Evolutionary conservation across 2,113 vertebrate species (phyloP), one percentile per base, ranked within the genome.

Genomic region (Entosphenus tridentatus): DNA sequence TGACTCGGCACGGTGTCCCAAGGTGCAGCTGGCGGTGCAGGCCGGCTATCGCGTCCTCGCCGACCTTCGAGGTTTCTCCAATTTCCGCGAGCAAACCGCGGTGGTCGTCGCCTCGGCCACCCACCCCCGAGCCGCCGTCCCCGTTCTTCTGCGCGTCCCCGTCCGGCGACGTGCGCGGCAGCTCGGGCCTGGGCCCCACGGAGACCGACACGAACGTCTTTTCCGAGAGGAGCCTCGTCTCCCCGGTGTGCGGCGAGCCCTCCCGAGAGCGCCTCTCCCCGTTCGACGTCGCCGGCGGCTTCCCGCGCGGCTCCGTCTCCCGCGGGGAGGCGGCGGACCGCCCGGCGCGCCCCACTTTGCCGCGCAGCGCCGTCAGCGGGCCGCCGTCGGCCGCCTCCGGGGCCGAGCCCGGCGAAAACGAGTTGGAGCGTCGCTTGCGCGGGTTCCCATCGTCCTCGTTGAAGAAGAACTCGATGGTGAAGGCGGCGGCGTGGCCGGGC

Each of bases 191-290:
- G 55, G 12, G 18, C 4, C 56, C 10, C 70, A 70, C 10, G 7
- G 54, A n/a, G 57, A 11, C 12, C 3, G 55, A 57, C 57, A 70
- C 59, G 5, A 39, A 39, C 39, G 39, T 39, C 39, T 39, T 39
- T 39, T 39, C 39, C 5, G 74, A 71, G 16, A 8, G 75, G 69
- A 69, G 77, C 79, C 13, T 82, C 81, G 70, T 74, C 77, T 68
- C 79, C 78, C 71, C 78, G 87, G 79, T 71, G 85, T 76, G 78
- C 56, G 69, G 78, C 70, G 72, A 78, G 77, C 57, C 69, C 74
- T 80, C 80, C 79, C 71, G 76, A 73, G 54, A 84, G 79, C 9
- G 74, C 76, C 73, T 74, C 77, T 73, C 80, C 81, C 75, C 81
- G 75, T n/a, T 84, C 84, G 70, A 81, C 56, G 74, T 82, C 73